Evolutionary conservation across 2,888 invertebrate species (phyloP), one percentile per base, ranked within the genome.

Genomic region (Heliconius aoede): DNA sequence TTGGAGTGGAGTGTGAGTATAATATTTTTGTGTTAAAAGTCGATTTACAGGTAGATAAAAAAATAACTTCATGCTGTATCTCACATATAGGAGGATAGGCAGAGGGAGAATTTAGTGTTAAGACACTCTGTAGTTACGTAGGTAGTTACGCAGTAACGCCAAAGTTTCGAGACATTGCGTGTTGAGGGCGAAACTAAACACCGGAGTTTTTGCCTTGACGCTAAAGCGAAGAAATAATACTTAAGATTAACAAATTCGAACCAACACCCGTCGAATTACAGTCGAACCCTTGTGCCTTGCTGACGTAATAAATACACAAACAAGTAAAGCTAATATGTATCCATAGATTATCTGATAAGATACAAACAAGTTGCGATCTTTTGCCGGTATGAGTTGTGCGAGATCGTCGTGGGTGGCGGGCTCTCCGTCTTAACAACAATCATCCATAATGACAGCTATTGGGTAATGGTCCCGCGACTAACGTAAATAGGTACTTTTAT

Each of bases 391-490:
- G 86, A 86, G 83, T 83, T 84, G 85, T 85, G 79, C 79, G 80
- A 83, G 83, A 82, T 80, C 90, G 82, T 84, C 84, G 90, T 91
- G 91, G 91, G 91, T 92, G 91, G 91, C 87, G 86, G 85, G 86
- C 85, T 84, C 86, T 88, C 86, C 79, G 76, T 83, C 86, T 89
- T 90, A 90, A 88, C 89, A 68, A 58, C 77, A 75, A 85, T 83
- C 86, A 85, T 85, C 83, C 86, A 87, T 92, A 91, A 92, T 91
- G 91, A 91, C 90, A 89, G 91, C 90, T 90, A 90, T 92, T 92
- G 85, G 89, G 91, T 91, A 92, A 91, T 90, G 88, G 89, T 86
- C 86, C 86, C 88, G 86, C 87, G 86, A 87, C 86, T 86, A 85
- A 86, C 85, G 85, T 84, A 86, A 88, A 87, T 87, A 90, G 89